These are phyloP conservation scores for Torymus auratus DNA, from an alignment of 2,888 invertebrate genomes.

Conservation along the genomic window DNA sequence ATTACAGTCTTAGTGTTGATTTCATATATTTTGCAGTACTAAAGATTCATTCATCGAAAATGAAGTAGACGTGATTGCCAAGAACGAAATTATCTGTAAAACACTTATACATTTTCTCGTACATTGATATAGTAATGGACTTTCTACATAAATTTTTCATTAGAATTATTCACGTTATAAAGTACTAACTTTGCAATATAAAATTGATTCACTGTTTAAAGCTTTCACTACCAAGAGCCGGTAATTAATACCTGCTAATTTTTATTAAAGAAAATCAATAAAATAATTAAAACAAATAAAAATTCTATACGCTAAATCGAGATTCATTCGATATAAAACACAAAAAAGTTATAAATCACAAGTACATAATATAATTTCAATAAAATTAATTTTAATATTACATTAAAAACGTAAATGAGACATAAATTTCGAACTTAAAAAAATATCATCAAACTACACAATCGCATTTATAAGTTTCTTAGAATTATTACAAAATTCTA, in stretches of 20 bases:
- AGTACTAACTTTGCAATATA: no score
- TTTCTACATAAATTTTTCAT: neutral
- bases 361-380: constrained; percentile 1
- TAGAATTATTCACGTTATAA: no score
- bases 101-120: constrained; percentile 8
- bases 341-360: constrained; percentile 27
- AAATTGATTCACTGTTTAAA: constrained; percentile 1
- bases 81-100: constrained; percentile 48
- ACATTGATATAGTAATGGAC: constrained; percentile 22
- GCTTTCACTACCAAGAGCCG: constrained; percentile 11
- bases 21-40: constrained; percentile 13
- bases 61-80: constrained; percentile 13
- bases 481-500: neutral
- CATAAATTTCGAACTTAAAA: neutral
- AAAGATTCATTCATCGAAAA: constrained; percentile 50
- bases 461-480: neutral
- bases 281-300: neutral
- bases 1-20: constrained; percentile 42
- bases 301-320: constrained; percentile 21
- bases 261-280: no score
- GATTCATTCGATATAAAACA: constrained; percentile 27
- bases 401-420: constrained; percentile 15
- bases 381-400: constrained; percentile 7
- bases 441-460: no score
- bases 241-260: neutral